Evolutionary conservation across 1,140 invertebrate species (phyloP).

Genomic region (Camponotus vicinus): DNA sequence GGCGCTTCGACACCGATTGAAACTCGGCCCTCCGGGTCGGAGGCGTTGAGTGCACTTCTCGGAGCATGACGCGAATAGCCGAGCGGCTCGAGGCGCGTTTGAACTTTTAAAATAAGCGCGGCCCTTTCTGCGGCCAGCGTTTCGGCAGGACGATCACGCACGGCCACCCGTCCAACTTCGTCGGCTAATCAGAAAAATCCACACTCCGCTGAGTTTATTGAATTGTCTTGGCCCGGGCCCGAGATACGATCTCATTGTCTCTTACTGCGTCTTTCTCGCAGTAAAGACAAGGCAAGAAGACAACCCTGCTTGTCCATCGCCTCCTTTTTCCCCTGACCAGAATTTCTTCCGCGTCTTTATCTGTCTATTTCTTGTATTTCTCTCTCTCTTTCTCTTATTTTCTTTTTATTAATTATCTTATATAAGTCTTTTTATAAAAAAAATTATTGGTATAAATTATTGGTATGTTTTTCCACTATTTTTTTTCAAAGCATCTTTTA

Average conservation of each 20-base stretch:
- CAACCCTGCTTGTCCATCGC: neutral
- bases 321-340: neutral
- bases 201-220: conserved; percentile 81
- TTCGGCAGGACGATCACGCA: conserved; percentile 82
- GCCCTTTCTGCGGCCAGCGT: conserved; percentile 65
- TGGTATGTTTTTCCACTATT: neutral
- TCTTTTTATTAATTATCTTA: conserved; percentile 9
- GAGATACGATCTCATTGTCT: neutral
- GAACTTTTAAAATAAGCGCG: conserved; percentile 78
- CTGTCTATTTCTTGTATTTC: neutral
- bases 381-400: neutral
- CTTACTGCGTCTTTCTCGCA: neutral
- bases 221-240: conserved; percentile 77
- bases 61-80: conserved; percentile 77
- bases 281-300: neutral
- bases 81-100: conserved; percentile 66
- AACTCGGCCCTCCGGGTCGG: conserved; percentile 71
- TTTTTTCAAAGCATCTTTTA: neutral
- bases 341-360: neutral
- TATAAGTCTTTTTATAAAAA: neutral
- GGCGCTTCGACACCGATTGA: conserved; percentile 80
- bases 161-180: conserved; percentile 80
- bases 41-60: conserved; percentile 80
- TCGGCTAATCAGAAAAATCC: conserved; percentile 84
- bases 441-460: neutral